These are phyloP conservation scores for Tetragonisca angustula DNA, from an alignment of 2,888 invertebrate genomes.

Conservation along the genomic window DNA sequence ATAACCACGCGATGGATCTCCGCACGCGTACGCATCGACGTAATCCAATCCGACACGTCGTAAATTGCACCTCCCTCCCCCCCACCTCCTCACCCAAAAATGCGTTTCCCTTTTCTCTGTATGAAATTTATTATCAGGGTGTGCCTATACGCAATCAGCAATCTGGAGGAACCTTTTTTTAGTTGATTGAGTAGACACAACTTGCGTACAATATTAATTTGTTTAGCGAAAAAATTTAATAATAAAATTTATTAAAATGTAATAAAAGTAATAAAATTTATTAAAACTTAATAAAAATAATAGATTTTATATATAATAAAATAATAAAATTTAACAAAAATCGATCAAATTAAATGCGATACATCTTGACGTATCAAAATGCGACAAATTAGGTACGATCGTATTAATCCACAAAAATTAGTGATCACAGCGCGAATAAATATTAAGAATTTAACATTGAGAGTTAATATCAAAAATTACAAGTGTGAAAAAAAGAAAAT, in stretches of 20 bases:
- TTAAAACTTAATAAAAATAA: not conserved
- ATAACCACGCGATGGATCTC: constrained; percentile 30
- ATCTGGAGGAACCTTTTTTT: constrained; percentile 14
- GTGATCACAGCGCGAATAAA: not conserved
- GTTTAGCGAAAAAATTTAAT: constrained; percentile 39
- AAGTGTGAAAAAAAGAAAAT: not conserved
- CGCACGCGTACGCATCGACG: constrained; percentile 34
- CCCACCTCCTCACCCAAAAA: not conserved
- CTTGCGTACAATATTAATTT: constrained; percentile 18
- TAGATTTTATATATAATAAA: not conserved
- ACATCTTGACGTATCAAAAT: too few relatives aligned
- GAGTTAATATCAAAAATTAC: too few relatives aligned
- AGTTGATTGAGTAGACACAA: constrained; percentile 59
- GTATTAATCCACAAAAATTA: constrained; percentile 11
- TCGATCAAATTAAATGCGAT: not conserved
- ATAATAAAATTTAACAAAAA: not conserved
- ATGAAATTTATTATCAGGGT: constrained; percentile 61
- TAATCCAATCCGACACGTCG: constrained; percentile 56
- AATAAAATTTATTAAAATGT: constrained; percentile 16
- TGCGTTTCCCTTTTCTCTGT: constrained; percentile 39
- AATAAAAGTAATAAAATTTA: too few relatives aligned
- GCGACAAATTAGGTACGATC: constrained; percentile 21
- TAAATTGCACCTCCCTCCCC: constrained; percentile 44
- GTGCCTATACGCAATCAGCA: constrained; percentile 50
- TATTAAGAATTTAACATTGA: too few relatives aligned